Base-by-base conservation (phyloP, 2,797 vertebrate species). In the Macropus fuliginosus region DNA sequence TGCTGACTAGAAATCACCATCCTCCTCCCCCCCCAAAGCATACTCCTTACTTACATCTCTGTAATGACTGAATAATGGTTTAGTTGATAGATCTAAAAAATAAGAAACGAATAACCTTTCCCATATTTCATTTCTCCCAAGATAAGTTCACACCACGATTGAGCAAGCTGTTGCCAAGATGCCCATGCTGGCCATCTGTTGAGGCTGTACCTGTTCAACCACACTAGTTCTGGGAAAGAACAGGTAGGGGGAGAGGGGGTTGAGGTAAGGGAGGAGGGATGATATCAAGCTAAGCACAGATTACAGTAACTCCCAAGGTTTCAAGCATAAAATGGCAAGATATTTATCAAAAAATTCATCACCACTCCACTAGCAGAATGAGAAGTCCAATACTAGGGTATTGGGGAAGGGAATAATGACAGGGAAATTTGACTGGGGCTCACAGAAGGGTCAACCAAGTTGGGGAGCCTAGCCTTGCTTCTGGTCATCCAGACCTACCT, bases 401-500 rank as follows among this genome's bases (percentile, higher is more conserved):
- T 1, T 31, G 27, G 5, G 24, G 6, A 9, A 5, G 21, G 0
- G 24, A 3, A 21, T 21, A 5, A 21, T 4, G 34, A 24, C 50
- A 34, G 5, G n/a, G 55, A 40, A 11, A 14, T 56, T 3, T 4
- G 0, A 6, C 0, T 4, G 13, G 2, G 2, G 3, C 8, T 57
- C 91, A 59, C 56, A 1, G 1, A n/a, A 34, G 55, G 34, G 92
- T 34, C 40, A 0, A 89, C n/a, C 21, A 11, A 1, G 52, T n/a
- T 2, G 0, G 28, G 50, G 46, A 6, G 90, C 54, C 1, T 56
- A 21, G 91, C 92, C n/a, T 56, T 0, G 5, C 50, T 92, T 12
- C 16, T 40, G 9, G 0, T 11, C 90, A 28, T 40, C 3, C 16
- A 4, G 0, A 54, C 98, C 0, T 95, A 99, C 99, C 99, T 96